phyloP scores from a whole-genome alignment of 2,113 vertebrate genomes.

The Ceyx cyanopectus region DNA sequence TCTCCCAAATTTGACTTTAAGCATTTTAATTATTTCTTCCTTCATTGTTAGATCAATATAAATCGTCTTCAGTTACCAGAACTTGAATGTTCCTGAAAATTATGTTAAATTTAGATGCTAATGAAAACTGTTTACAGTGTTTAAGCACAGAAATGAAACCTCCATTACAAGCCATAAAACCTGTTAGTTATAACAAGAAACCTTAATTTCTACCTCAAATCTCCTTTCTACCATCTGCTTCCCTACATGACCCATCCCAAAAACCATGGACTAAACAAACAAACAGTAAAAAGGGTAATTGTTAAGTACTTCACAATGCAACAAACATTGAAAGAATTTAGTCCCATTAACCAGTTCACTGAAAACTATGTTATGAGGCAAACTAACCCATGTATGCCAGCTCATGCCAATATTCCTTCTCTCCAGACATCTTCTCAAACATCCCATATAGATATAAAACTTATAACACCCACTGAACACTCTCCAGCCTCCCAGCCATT shows the following conservation, averaged over 20 bases:
- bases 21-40: conserved; percentile 35
- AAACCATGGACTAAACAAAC: conserved; percentile 7
- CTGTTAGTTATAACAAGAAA: conserved; percentile 49
- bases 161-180: conserved; percentile 40
- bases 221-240: conserved; percentile 54
- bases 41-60: conserved; percentile 44
- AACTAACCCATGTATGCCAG: background rate
- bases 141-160: conserved; percentile 65
- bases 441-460: background rate
- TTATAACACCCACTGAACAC: background rate
- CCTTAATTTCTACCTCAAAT: conserved; percentile 57
- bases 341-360: background rate
- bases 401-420: background rate
- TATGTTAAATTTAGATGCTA: conserved; percentile 59
- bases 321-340: background rate
- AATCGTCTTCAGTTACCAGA: conserved; percentile 36
- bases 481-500: background rate
- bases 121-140: conserved; percentile 51
- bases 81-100: conserved; percentile 42
- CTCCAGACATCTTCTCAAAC: background rate
- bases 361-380: conserved; percentile 23
- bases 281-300: conserved; percentile 19
- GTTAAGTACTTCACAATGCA: conserved; percentile 7
- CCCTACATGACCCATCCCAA: conserved; percentile 35
- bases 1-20: conserved; percentile 22